A percentile compares a stretch with the other conserved stretches of the same genome.
phyloP scores from a whole-genome alignment of 2,113 vertebrate species.

The Pelusios castaneus region DNA sequence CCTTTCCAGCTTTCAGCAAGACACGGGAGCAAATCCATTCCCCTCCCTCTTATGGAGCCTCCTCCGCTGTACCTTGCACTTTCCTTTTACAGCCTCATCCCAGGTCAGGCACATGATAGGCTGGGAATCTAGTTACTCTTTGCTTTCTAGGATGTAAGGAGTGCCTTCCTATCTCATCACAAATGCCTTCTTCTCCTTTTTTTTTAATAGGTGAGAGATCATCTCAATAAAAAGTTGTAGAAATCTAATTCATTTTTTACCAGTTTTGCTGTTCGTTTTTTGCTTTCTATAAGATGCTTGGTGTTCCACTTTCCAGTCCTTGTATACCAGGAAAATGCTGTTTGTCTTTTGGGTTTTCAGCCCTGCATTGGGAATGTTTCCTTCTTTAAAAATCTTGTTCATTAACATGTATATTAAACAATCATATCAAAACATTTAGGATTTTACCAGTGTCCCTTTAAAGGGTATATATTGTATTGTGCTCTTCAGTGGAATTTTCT shows the following conservation, averaged over 20 bases:
- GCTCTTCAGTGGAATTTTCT: not conserved
- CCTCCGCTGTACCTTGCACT: not conserved
- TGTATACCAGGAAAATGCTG: not conserved
- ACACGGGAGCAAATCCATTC: not conserved
- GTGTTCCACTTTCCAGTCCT: not conserved
- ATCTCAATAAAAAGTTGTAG: not conserved
- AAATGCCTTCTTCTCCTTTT: not conserved
- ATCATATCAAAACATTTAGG: not conserved
- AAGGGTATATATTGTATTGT: not conserved
- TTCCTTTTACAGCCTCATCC: not conserved
- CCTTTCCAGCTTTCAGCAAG: not conserved
- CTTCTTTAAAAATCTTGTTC: not conserved
- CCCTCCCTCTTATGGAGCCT: not conserved
- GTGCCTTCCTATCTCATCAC: not conserved
- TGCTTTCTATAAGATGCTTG: not conserved
- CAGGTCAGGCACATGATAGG: not conserved
- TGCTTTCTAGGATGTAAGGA: not conserved
- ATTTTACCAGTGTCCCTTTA: not conserved
- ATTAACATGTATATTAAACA: not conserved
- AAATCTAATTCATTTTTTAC: not conserved
- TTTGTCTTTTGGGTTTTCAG: not conserved
- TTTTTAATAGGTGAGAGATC: not conserved
- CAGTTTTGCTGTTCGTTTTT: not conserved
- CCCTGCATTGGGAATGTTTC: not conserved
- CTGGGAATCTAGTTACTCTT: not conserved